Percentiles rank a stretch among this genome's conserved stretches.
phyloP scores from a whole-genome alignment of 2,113 vertebrate genomes.

The Petroica traversi region DNA sequence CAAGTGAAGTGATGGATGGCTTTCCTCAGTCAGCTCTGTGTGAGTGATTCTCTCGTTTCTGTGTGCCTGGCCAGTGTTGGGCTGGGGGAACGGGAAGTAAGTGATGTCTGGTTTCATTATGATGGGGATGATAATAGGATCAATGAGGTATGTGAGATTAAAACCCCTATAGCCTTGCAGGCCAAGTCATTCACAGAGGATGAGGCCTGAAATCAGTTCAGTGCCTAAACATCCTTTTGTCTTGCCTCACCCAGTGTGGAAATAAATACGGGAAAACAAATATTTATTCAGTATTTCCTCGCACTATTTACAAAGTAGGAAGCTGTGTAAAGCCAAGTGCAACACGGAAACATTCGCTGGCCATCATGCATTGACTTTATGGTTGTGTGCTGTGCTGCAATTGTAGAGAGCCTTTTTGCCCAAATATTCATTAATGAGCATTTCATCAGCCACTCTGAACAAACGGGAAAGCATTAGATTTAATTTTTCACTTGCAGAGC shows the following conservation, averaged over 20 bases:
- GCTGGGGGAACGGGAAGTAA: constrained; percentile 62
- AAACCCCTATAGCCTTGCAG: neutral
- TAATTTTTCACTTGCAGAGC: neutral
- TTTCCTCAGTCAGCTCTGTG: neutral
- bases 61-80: neutral
- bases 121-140: constrained; percentile 26
- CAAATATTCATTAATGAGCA: neutral
- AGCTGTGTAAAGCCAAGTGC: neutral
- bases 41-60: constrained; percentile 57
- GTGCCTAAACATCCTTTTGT: constrained; percentile 55
- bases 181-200: neutral
- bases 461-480: neutral
- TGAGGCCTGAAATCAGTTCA: constrained; percentile 33
- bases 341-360: neutral
- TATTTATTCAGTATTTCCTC: constrained; percentile 63
- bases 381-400: neutral
- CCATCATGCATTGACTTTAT: neutral
- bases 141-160: neutral
- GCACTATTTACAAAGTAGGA: constrained; percentile 7
- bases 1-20: neutral
- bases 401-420: neutral
- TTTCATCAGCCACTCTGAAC: neutral
- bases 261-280: constrained; percentile 58
- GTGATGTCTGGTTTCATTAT: constrained; percentile 75
- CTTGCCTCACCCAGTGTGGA: constrained; percentile 45